phyloP scores from a whole-genome alignment of 1,140 invertebrate species.

The Drosophila albomicans region DNA sequence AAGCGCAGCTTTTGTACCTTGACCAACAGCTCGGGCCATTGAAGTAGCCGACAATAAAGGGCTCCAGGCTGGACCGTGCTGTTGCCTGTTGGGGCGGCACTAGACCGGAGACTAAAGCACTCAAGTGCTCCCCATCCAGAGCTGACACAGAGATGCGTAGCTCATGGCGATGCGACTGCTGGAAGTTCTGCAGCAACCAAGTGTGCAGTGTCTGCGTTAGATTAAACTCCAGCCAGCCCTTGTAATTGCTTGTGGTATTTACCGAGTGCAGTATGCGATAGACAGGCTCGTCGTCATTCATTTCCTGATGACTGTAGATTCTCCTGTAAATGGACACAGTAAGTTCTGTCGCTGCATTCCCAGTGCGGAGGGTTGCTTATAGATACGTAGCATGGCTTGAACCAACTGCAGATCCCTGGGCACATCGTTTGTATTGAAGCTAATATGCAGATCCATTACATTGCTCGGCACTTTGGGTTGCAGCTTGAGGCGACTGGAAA shows the following conservation, averaged over 20 bases:
- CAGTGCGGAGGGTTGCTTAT: slow-evolving; percentile 65
- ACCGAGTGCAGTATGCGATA: slow-evolving; percentile 67
- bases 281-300: slow-evolving; percentile 20
- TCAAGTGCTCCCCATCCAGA: slow-evolving; percentile 29
- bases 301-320: slow-evolving; percentile 51
- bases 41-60: slow-evolving; percentile 80
- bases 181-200: slow-evolving; percentile 56
- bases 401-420: slow-evolving; percentile 62
- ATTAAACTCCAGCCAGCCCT: slow-evolving; percentile 80
- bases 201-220: slow-evolving; percentile 57
- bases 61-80: slow-evolving; percentile 56
- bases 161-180: slow-evolving; percentile 51
- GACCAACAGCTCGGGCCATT: slow-evolving; percentile 77
- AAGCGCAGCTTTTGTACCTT: slow-evolving; percentile 77
- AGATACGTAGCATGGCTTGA: slow-evolving; percentile 70
- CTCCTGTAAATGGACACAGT: slow-evolving; percentile 67
- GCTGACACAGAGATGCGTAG: slow-evolving; percentile 56
- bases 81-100: slow-evolving; percentile 40
- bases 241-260: slow-evolving; percentile 63
- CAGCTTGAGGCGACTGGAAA: slow-evolving; percentile 57
- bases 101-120: slow-evolving; percentile 45
- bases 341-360: slow-evolving; percentile 32
- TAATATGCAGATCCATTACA: slow-evolving; percentile 50
- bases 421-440: slow-evolving; percentile 76
- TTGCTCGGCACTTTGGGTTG: slow-evolving; percentile 1